Conservation (phyloP, 2,113 vertebrate genomes). For the Athene cunicularia region DNA sequence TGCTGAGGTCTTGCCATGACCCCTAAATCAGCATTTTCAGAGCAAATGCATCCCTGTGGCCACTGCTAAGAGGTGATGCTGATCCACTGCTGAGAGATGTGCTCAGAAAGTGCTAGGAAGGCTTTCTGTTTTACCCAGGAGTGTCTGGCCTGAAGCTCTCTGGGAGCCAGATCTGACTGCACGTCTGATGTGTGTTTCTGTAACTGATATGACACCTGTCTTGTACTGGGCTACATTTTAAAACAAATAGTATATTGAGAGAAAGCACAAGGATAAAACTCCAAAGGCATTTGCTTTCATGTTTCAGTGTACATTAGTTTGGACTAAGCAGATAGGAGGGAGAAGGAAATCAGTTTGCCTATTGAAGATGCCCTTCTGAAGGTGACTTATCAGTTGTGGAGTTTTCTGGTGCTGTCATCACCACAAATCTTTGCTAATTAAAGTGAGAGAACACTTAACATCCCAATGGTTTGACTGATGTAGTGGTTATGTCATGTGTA, state of each 20-base stretch:
- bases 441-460: background rate
- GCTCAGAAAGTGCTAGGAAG: background rate
- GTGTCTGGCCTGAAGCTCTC: background rate
- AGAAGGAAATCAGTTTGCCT: background rate
- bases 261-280: background rate
- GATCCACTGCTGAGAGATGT: background rate
- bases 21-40: conserved; percentile 51
- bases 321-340: background rate
- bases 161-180: background rate
- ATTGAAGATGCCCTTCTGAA: background rate
- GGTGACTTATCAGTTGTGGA: background rate
- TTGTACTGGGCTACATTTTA: background rate
- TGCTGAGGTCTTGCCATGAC: background rate
- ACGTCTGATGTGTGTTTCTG: background rate
- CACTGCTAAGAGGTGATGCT: conserved; percentile 24
- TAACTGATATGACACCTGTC: conserved; percentile 38
- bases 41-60: conserved; percentile 31
- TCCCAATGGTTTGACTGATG: background rate
- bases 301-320: background rate
- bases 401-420: background rate
- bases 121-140: background rate
- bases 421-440: background rate
- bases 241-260: background rate
- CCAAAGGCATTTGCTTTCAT: background rate
- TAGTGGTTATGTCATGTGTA: background rate